These are phyloP conservation scores for Aurelia aurita complex sp. Pacific DNA, from an alignment of 30 jellyfish, hydroid and myxozoan genomes.

Conservation along the genomic window DNA sequence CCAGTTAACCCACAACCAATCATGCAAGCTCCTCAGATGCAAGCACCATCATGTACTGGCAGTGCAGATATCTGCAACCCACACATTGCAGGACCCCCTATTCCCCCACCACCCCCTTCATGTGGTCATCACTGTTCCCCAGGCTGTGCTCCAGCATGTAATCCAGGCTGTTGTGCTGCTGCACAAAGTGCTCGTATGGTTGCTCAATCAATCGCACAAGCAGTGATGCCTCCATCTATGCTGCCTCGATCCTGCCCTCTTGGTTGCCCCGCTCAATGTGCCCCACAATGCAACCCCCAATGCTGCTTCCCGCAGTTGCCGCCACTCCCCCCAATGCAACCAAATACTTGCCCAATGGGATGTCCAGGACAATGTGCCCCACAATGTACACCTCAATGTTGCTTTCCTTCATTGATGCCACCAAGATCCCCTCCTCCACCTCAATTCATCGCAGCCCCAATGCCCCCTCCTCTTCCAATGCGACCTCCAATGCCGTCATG, in stretches of 20 bases:
- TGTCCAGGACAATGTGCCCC: conserved; percentile 66
- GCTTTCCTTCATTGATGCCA: conserved; percentile 71
- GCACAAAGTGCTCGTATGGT: conserved; percentile 53
- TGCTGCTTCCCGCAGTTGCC: conserved; percentile 89
- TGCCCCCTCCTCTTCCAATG: conserved; percentile 39
- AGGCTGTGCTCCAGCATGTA: conserved; percentile 87
- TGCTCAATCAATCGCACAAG: conserved; percentile 57
- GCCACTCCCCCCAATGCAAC: conserved; percentile 60
- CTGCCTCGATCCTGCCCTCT: conserved; percentile 70
- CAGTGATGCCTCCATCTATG: conserved; percentile 64
- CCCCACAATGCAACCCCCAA: conserved; percentile 93
- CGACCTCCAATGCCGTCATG: conserved; percentile 47
- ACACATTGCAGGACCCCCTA: conserved; percentile 59
- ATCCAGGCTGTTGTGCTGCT: conserved; percentile 78
- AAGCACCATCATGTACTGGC: conserved; percentile 67
- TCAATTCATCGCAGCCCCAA: conserved; percentile 54
- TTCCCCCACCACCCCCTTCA: conserved; percentile 58
- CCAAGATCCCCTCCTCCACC: conserved; percentile 68
- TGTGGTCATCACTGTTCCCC: conserved; percentile 74
- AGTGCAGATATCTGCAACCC: conserved; percentile 71
- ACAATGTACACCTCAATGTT: conserved; percentile 89
- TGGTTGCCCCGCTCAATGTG: conserved; percentile 84
- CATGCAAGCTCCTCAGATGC: not conserved
- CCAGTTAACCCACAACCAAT: conserved; percentile 69
- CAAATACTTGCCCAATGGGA: conserved; percentile 54